phyloP scores from a whole-genome alignment of 2,888 invertebrate genomes.

The Monoplex corrugatus region DNA sequence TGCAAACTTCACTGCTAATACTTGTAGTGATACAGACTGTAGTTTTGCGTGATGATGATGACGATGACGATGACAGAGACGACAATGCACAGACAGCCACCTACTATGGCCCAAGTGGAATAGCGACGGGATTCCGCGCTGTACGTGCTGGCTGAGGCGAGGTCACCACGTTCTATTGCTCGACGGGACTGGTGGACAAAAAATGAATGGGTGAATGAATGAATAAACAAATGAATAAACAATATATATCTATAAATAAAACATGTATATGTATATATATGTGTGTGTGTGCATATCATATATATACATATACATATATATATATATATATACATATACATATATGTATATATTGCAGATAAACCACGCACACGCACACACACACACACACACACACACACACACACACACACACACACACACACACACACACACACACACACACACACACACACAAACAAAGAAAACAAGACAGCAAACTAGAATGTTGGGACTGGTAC shows the following conservation, averaged over 20 bases:
- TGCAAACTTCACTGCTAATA: no score
- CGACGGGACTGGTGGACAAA: conserved; percentile 5
- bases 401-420: conserved; percentile 1
- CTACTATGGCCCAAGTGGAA: conserved; percentile 43
- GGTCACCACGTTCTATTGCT: conserved; percentile 6
- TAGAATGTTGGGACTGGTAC: background rate
- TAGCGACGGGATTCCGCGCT: conserved; percentile 43
- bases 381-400: conserved; percentile 1
- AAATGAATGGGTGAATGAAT: background rate
- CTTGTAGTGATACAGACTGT: background rate
- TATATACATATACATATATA: background rate
- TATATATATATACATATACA: background rate
- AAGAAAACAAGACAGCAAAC: background rate
- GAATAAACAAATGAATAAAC: background rate
- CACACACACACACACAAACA: background rate
- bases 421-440: background rate
- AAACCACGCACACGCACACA: background rate
- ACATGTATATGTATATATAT: no score
- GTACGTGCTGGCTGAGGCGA: background rate
- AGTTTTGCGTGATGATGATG: conserved; percentile 21
- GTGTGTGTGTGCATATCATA: background rate
- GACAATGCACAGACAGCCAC: conserved; percentile 30
- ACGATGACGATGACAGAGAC: conserved; percentile 35
- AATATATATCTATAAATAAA: background rate
- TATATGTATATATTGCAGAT: background rate